Evolutionary conservation across 2,797 vertebrate species (phyloP).

Genomic region (Threskiornis aethiopicus): DNA sequence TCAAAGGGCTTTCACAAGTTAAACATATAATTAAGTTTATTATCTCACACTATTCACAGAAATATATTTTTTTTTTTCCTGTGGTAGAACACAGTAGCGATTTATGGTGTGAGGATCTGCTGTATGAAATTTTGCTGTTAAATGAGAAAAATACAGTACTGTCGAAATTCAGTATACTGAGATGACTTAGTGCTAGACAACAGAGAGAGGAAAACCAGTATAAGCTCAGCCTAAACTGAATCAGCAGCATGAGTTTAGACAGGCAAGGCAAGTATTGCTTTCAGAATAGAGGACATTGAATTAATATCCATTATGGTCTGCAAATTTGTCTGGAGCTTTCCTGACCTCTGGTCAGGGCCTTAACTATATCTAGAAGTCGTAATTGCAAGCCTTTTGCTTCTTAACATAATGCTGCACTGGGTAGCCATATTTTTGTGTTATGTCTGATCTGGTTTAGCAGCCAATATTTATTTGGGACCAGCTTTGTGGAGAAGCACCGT

Average conservation of each 20-base stretch:
- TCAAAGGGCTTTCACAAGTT: conserved; percentile 55
- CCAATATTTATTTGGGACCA: neutral
- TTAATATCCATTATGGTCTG: neutral
- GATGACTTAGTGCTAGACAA: neutral
- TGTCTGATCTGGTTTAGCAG: neutral
- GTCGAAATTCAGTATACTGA: neutral
- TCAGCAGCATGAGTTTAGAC: neutral
- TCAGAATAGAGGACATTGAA: neutral
- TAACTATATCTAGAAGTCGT: neutral
- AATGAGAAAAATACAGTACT: neutral
- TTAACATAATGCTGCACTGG: neutral
- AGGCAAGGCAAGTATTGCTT: neutral
- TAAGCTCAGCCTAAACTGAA: neutral
- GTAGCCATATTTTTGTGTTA: neutral
- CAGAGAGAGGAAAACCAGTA: neutral
- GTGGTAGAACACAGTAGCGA: neutral
- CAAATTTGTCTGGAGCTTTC: neutral
- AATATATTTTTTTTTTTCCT: neutral
- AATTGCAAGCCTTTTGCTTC: neutral
- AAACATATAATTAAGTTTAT: conserved; percentile 60
- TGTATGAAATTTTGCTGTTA: neutral
- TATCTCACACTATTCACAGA: conserved; percentile 14
- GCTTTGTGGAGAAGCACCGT: neutral
- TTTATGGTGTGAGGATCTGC: neutral
- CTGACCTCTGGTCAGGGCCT: neutral